A percentile compares a stretch with the other conserved stretches of the same genome.
These are phyloP conservation scores for Charina bottae DNA, from an alignment of 2,113 vertebrate genomes.

Conservation along the genomic window DNA sequence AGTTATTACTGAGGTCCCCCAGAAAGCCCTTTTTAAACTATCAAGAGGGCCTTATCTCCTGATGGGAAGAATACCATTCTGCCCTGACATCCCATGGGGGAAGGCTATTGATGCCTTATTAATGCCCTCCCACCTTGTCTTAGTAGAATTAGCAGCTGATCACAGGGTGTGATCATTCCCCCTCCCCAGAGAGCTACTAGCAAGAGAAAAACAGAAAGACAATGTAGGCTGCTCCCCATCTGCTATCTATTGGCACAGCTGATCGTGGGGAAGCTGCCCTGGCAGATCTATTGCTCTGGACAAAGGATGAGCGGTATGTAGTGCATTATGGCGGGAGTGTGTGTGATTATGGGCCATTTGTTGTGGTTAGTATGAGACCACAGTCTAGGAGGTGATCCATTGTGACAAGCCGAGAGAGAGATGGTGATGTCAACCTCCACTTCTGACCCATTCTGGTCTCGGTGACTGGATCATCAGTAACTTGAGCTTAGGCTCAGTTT, in stretches of 20 bases:
- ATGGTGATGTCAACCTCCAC: not conserved
- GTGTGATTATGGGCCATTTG: not conserved
- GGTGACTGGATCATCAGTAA: not conserved
- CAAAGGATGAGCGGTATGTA: not conserved
- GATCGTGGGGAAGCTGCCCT: not conserved
- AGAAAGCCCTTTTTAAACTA: not conserved
- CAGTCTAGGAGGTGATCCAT: not conserved
- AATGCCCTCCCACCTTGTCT: not conserved
- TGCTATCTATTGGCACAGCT: not conserved
- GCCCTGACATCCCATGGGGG: not conserved
- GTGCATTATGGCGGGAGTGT: not conserved
- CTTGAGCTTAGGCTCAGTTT: no score
- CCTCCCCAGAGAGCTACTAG: not conserved
- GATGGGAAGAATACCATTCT: not conserved
- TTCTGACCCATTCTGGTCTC: not conserved
- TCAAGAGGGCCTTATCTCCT: not conserved
- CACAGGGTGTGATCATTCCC: not conserved
- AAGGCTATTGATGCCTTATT: conserved; percentile 15
- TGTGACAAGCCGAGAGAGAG: not conserved
- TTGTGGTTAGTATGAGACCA: not conserved
- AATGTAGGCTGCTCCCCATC: not conserved
- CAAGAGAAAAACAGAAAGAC: not conserved
- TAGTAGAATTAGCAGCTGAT: conserved; percentile 7
- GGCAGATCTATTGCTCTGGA: not conserved
- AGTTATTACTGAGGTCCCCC: not conserved